Evolutionary conservation across 2,888 invertebrate species (phyloP).

Genomic region (Ariolimax columbianus): DNA sequence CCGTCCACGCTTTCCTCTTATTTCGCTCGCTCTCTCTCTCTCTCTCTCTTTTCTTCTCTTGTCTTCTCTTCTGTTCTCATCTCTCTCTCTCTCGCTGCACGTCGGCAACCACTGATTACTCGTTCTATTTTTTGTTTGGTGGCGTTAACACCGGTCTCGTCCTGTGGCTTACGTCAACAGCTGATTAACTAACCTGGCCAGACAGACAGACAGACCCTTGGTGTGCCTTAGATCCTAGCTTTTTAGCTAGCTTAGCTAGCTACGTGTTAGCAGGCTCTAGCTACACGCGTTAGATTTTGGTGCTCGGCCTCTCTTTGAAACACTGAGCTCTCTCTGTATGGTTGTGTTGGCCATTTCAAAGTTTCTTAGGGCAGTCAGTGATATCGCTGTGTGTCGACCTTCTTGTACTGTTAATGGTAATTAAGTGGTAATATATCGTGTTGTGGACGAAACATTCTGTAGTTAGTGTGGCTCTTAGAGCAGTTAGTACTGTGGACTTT

Average conservation of each 20-base stretch:
- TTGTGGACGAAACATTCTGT: too few relatives aligned
- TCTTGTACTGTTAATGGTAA: too few relatives aligned
- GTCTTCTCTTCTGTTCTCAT: neutral
- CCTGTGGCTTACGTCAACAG: conserved; percentile 24
- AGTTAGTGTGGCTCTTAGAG: too few relatives aligned
- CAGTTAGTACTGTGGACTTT: too few relatives aligned
- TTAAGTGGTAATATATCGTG: too few relatives aligned
- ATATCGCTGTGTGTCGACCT: too few relatives aligned
- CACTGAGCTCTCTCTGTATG: too few relatives aligned
- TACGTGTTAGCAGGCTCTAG: neutral
- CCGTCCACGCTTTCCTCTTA: too few relatives aligned
- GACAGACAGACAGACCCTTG: neutral
- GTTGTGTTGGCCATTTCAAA: too few relatives aligned
- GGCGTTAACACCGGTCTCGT: conserved; percentile 5
- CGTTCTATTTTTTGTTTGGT: conserved; percentile 3
- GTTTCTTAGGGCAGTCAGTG: too few relatives aligned
- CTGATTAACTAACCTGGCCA: conserved; percentile 9
- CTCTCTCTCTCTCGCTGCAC: neutral
- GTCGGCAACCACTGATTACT: neutral
- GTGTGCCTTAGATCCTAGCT: too few relatives aligned
- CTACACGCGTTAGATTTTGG: neutral
- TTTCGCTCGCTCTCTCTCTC: neutral
- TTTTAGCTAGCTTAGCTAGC: too few relatives aligned
- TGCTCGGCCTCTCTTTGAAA: neutral
- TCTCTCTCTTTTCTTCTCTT: neutral